These are phyloP conservation scores for Drosophila subsilvestris DNA, from an alignment of 2,888 invertebrate species.

Conservation along the genomic window DNA sequence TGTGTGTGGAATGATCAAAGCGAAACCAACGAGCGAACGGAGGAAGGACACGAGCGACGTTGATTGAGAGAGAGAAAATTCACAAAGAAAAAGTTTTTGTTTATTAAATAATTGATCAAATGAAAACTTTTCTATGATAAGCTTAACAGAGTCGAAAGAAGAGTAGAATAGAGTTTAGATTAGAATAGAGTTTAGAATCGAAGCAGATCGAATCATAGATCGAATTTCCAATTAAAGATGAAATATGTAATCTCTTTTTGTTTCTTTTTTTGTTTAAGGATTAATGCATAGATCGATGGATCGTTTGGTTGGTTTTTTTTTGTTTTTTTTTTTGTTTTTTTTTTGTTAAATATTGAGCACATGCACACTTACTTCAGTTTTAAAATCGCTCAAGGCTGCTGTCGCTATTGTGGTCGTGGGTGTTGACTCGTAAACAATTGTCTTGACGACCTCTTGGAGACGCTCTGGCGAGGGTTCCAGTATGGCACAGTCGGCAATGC, in stretches of 20 bases:
- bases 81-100: slow-evolving; percentile 70
- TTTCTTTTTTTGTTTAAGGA: slow-evolving; percentile 5
- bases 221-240: slow-evolving; percentile 16
- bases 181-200: slow-evolving; percentile 23
- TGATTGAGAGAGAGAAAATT: slow-evolving; percentile 81
- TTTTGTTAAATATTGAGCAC: slow-evolving; percentile 73
- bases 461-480: slow-evolving; percentile 89
- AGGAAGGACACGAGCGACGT: slow-evolving; percentile 71
- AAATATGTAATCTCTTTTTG: background rate
- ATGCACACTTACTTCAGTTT: slow-evolving; percentile 84
- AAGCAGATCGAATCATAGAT: background rate
- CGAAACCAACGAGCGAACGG: slow-evolving; percentile 34
- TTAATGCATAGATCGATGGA: slow-evolving; percentile 36
- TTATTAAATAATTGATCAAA: slow-evolving; percentile 64
- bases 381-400: slow-evolving; percentile 68
- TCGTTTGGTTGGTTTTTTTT: background rate
- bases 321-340: slow-evolving; percentile 22
- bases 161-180: slow-evolving; percentile 15
- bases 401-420: background rate
- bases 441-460: slow-evolving; percentile 88
- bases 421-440: slow-evolving; percentile 86
- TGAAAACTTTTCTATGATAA: slow-evolving; percentile 5
- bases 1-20: slow-evolving; percentile 66
- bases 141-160: slow-evolving; percentile 40
- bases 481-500: slow-evolving; percentile 91